Evolutionary conservation across 2,797 vertebrate species (phyloP), one percentile per base, ranked within the genome.

Genomic region (Parauchenoglanis ngamensis): DNA sequence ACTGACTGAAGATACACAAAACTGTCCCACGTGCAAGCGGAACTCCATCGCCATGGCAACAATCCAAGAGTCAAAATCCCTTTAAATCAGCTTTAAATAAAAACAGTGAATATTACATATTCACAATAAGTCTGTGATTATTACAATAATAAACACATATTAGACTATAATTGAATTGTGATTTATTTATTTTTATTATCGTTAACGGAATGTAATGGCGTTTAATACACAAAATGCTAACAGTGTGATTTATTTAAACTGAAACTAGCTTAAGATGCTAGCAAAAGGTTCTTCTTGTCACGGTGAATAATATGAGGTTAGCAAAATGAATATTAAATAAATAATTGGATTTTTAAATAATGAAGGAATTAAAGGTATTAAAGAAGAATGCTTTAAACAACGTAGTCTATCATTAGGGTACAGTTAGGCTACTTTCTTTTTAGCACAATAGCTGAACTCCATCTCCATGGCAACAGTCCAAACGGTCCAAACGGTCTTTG

Each of bases 401-500:
- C 1, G 5, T 65, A 17, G 4, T 17, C 1, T 68, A 35, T 68
- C 31, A 19, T 28, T 67, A 46, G 7, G 46, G 7, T 46, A 28
- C 0, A 67, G 63, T 31, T 67, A 13, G 12, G 63, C 63, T 67
- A 67, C 28, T 68, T 68, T 68, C 7, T 61, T 7, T 7, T 61
- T 25, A 46, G 40, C 21, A 46, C 70, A 46, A 73, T 40, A 73
- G 13, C 28, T 17, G 28, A 35, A 68, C 65, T 68, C 28, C 28
- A 25, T 73, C 49, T 77, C 75, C 75, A 77, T 77, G 49, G 75
- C 75, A 57, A 78, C 52, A 35, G 3, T 57, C 54, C 75, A n/a
- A 56, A 77, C 28, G 52, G 15, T 28, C 7, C 6, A 28, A 77
- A 28, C 28, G n/a, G n/a, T n/a, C n/a, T n/a, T n/a, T n/a, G n/a